Evolutionary conservation across 2,797 vertebrate species (phyloP).

Genomic region (Pitangus sulphuratus): DNA sequence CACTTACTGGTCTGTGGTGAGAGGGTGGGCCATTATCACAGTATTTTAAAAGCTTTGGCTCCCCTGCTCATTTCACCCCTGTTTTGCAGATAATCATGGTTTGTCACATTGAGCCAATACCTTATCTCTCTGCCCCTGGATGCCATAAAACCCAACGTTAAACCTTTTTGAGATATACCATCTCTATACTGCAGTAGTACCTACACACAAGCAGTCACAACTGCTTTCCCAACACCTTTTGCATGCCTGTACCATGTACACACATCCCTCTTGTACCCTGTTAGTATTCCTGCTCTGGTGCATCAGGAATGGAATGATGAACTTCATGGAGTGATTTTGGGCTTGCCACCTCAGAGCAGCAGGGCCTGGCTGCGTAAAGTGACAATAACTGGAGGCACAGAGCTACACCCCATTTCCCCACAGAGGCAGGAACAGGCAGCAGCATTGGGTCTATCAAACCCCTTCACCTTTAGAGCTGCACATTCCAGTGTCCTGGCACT

Average conservation of each 20-base stretch:
- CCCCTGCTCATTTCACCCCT: neutral
- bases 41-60: neutral
- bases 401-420: neutral
- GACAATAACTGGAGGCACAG: neutral
- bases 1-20: accelerated
- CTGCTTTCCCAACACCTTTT: neutral
- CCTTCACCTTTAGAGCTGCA: neutral
- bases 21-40: neutral
- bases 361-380: neutral
- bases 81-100: neutral
- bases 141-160: neutral
- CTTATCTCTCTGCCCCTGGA: neutral
- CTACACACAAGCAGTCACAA: neutral
- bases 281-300: neutral
- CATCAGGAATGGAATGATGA: accelerated
- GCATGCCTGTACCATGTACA: neutral
- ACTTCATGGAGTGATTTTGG: neutral
- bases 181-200: too few species aligned
- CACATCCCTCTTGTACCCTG: too few species aligned
- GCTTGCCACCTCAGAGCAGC: neutral
- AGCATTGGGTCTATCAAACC: accelerated
- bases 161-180: neutral
- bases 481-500: accelerated
- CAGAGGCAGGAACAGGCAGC: neutral
- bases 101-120: neutral